phyloP scores from a whole-genome alignment of 2,888 invertebrate species.

The Danaus chrysippus region DNA sequence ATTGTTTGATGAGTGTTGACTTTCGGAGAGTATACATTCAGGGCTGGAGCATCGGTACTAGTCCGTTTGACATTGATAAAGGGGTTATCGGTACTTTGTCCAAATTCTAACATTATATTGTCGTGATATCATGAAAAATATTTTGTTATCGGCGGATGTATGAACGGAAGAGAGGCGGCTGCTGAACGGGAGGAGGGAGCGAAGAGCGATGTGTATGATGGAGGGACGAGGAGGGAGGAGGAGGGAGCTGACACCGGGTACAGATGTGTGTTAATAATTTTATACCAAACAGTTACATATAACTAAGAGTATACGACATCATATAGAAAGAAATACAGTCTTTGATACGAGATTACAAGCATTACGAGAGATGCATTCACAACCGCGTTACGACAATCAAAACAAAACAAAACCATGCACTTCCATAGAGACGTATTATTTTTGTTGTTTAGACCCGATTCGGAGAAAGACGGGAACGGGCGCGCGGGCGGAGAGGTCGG shows the following conservation, averaged over 20 bases:
- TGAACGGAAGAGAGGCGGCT: constrained; percentile 58
- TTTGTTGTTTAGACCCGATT: constrained; percentile 73
- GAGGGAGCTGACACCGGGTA: not conserved
- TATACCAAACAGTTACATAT: not conserved
- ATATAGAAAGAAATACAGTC: not conserved
- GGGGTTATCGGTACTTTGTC: constrained; percentile 64
- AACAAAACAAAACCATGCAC: constrained; percentile 62
- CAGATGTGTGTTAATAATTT: not conserved
- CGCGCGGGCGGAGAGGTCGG: constrained; percentile 74
- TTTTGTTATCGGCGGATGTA: constrained; percentile 68
- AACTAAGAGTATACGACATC: not conserved
- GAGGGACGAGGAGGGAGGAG: not conserved
- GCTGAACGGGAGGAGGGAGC: constrained; percentile 1
- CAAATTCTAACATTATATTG: constrained; percentile 65
- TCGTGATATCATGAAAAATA: constrained; percentile 44
- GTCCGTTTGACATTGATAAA: constrained; percentile 57
- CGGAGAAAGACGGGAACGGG: constrained; percentile 64
- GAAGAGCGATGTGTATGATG: not conserved
- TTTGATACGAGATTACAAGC: not conserved
- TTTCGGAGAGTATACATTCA: not conserved
- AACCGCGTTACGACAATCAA: constrained; percentile 33
- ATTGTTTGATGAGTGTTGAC: not conserved
- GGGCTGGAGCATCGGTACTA: constrained; percentile 35
- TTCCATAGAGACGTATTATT: constrained; percentile 73
- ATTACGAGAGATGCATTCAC: constrained; percentile 45